A percentile compares a stretch with the other conserved stretches of the same genome.
Evolutionary conservation across 2,113 vertebrate species (phyloP).

Genomic region (Corapipo altera): DNA sequence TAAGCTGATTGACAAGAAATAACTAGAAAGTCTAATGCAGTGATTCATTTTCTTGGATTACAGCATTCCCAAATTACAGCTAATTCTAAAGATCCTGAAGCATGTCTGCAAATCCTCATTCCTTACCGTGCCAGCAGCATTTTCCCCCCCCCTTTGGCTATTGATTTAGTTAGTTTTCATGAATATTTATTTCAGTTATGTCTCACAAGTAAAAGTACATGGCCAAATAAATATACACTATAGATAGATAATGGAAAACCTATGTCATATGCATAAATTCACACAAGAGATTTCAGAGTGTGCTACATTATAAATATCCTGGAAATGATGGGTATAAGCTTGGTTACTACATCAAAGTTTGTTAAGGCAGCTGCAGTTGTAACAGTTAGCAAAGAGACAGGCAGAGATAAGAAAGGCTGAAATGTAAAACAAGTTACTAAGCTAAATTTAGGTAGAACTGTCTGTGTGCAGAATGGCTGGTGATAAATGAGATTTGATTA

Average conservation of each 20-base stretch:
- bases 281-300: not conserved
- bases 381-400: not conserved
- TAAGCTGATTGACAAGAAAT: not conserved
- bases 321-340: not conserved
- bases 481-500: not conserved
- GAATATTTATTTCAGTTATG: not conserved
- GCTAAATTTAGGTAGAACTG: not conserved
- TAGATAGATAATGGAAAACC: not conserved
- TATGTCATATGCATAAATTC: not conserved
- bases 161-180: not conserved
- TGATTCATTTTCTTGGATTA: not conserved
- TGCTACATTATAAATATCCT: not conserved
- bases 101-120: not conserved
- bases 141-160: not conserved
- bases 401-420: not conserved
- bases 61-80: not conserved
- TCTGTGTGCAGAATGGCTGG: not conserved
- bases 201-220: not conserved
- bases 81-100: not conserved
- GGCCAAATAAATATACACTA: not conserved
- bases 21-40: not conserved
- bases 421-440: not conserved
- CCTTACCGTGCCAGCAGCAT: not conserved
- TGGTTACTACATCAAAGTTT: not conserved
- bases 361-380: not conserved